These are phyloP conservation scores for Nemoura dubitans DNA, from an alignment of 2,888 invertebrate species.

Conservation along the genomic window DNA sequence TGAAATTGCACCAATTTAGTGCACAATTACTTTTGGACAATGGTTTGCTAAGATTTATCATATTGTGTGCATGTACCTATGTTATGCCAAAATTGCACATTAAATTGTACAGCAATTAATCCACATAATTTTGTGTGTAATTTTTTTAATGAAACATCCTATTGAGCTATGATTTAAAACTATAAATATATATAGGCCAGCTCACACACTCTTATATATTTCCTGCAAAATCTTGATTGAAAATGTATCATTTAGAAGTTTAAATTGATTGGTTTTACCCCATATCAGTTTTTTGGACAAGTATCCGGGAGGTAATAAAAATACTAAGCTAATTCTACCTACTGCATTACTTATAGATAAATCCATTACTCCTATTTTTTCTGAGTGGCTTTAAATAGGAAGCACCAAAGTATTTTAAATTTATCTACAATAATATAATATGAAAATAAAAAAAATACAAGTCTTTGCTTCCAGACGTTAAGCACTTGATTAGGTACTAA, in stretches of 20 bases:
- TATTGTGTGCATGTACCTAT: neutral
- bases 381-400: neutral
- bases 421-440: neutral
- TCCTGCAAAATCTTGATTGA: neutral
- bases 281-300: neutral
- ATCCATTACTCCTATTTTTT: neutral
- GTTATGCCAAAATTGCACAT: neutral
- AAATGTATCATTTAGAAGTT: neutral
- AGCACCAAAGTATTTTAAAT: neutral
- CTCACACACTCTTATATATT: neutral
- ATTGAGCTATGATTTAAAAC: neutral
- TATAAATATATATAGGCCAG: neutral
- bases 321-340: neutral
- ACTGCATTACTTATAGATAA: neutral
- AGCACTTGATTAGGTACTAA: too few species aligned
- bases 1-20: neutral
- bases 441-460: neutral
- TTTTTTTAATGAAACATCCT: neutral
- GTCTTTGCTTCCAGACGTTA: too few species aligned
- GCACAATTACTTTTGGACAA: neutral
- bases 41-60: neutral
- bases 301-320: neutral
- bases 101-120: neutral
- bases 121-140: neutral
- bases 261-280: neutral